Conservation (phyloP, 53 echinoderm and acorn worm genomes). For the Hippasteria phrygiana region DNA sequence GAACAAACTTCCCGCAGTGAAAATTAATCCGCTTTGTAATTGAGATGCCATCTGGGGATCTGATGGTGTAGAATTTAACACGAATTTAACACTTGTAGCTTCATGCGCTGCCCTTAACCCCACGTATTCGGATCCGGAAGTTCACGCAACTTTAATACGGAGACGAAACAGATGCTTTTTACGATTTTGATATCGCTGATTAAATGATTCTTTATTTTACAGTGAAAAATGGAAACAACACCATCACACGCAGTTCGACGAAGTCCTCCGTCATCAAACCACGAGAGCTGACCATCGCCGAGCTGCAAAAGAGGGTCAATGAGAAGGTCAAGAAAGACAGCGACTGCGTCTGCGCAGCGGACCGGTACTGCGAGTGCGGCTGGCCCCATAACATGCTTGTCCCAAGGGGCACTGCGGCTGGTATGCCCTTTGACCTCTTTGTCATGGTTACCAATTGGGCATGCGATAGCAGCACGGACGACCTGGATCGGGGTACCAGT, state of each 20-base stretch:
- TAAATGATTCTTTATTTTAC: background rate
- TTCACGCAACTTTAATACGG: no score
- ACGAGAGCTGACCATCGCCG: background rate
- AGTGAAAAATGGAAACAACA: background rate
- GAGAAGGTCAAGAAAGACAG: background rate
- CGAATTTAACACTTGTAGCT: no score
- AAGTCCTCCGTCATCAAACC: constrained; percentile 53
- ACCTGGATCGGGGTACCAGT: constrained; percentile 71
- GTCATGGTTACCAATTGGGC: constrained; percentile 69
- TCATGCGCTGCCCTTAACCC: no score
- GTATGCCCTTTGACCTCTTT: constrained; percentile 63
- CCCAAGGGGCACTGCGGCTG: constrained; percentile 62
- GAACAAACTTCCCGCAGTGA: no score
- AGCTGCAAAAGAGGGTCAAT: background rate
- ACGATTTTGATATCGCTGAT: no score
- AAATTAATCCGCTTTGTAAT: no score
- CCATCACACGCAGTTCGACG: constrained; percentile 30
- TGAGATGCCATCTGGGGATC: no score
- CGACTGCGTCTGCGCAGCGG: constrained; percentile 5
- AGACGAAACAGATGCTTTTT: no score
- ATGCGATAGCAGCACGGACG: constrained; percentile 34
- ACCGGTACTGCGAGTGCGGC: constrained; percentile 79
- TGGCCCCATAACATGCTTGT: constrained; percentile 71
- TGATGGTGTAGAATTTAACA: no score
- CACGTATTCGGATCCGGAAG: no score